Base-by-base conservation (phyloP, 2,113 vertebrate genomes). In the Alces alces region DNA sequence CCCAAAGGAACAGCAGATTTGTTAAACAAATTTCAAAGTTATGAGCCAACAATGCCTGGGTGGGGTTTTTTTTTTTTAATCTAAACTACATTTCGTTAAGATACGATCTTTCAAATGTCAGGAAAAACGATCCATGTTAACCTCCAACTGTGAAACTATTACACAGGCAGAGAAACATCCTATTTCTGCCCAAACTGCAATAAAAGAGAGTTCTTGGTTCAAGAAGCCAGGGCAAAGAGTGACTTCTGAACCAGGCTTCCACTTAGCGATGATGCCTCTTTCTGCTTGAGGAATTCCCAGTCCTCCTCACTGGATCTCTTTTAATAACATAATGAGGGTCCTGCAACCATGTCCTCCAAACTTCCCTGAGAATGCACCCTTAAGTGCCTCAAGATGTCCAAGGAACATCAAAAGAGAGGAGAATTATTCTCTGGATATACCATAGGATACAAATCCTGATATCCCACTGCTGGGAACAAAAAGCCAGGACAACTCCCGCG, bases 351-450 rank as follows among this genome's bases (percentile, higher is more conserved):
- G 83, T 85, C 30, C 21, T 23, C n/a, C 58, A 96, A 43, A 89
- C 47, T 85, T 95, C 83, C 80, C 92, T 86, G 70, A 86, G 94
- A 96, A 93, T 9, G 25, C 8, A 91, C 28, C 92, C 76, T 23
- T 91, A 97, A 96, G 93, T 97, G 61, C 91, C 94, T 98, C 97
- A 95, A 95, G 98, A 98, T 97, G 91, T 97, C 97, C 43, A 43
- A 76, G 86, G 96, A 91, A 97, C 84, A 89, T 64, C 87, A 94
- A 98, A 98, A 89, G 80, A 87, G 95, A 54, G 55, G 97, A 93
- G 1, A 27, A 97, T 80, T 97, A 58, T 93, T 92, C 76, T 97
- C 85, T 83, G 82, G n/a, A 80, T 97, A 90, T 87, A 84, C 96
- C 86, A 61, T 83, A 94, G 96, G 92, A 93, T 93, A 89, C 95